A percentile compares a stretch with the other conserved stretches of the same genome.
Conservation (phyloP, 1,140 invertebrate genomes). For the Diplogasteroides magnus region DNA sequence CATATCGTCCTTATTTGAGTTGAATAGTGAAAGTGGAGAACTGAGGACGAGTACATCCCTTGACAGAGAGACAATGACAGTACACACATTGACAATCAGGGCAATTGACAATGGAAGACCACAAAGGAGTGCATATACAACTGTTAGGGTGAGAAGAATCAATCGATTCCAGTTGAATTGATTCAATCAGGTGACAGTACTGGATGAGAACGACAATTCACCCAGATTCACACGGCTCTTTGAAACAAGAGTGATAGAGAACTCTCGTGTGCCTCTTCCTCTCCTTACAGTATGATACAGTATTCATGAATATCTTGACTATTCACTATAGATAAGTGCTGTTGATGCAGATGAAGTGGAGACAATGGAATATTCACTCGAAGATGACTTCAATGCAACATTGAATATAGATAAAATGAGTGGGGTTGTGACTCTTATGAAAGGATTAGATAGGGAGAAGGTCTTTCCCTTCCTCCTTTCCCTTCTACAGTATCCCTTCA, state of each 20-base stretch:
- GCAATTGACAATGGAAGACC: not conserved
- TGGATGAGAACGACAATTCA: conserved; percentile 90
- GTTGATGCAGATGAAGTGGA: not conserved
- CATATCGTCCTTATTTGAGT: too few relatives aligned
- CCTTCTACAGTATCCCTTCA: too few relatives aligned
- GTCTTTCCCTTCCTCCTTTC: too few relatives aligned
- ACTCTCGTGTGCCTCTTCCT: conserved; percentile 55
- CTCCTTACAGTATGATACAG: not conserved
- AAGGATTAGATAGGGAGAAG: not conserved
- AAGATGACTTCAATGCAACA: not conserved
- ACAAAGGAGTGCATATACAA: not conserved
- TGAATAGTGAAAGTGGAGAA: not conserved
- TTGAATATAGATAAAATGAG: not conserved
- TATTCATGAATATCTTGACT: not conserved
- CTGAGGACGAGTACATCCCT: not conserved
- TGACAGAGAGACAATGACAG: not conserved
- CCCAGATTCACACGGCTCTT: conserved; percentile 84
- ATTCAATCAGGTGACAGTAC: conserved; percentile 65
- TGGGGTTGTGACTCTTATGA: not conserved
- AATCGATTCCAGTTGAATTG: too few relatives aligned
- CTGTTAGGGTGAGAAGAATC: not conserved
- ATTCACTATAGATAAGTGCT: not conserved
- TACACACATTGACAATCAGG: not conserved
- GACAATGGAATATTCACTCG: not conserved
- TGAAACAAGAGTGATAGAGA: conserved; percentile 89